Percentiles rank a stretch among this genome's conserved stretches.
phyloP scores from a whole-genome alignment of 2,888 invertebrate species.

The Odontomyia ornata region DNA sequence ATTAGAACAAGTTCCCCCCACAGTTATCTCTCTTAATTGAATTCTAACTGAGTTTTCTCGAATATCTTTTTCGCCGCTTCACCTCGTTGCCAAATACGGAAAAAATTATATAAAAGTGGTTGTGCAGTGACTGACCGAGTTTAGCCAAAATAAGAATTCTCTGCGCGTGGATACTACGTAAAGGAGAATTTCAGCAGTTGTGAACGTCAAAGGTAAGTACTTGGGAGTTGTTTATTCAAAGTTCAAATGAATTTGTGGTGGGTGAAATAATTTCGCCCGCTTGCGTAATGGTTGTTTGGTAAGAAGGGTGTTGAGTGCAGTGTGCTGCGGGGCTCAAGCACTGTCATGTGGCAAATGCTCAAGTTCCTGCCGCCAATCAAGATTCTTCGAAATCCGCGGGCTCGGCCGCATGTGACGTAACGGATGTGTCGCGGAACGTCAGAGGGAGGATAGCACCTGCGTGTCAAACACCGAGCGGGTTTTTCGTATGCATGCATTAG shows the following conservation, averaged over 20 bases:
- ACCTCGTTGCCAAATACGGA: conserved; percentile 2
- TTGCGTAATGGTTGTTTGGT: conserved; percentile 17
- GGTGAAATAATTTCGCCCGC: not conserved
- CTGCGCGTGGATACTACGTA: not conserved
- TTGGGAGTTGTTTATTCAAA: not conserved
- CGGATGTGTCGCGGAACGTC: conserved; percentile 4
- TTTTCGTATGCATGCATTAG: conserved; percentile 9
- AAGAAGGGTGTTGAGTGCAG: not conserved
- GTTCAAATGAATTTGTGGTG: not conserved
- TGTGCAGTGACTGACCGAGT: conserved; percentile 37
- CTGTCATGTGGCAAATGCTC: conserved; percentile 29
- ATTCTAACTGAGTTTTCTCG: conserved; percentile 4
- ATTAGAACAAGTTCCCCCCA: conserved; percentile 8
- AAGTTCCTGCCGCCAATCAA: not conserved
- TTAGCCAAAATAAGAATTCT: conserved; percentile 8
- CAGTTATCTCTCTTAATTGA: not conserved
- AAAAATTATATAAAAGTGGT: conserved; percentile 40
- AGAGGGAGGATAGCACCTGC: not conserved
- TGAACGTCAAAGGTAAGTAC: conserved; percentile 5
- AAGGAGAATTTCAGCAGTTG: not conserved
- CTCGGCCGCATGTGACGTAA: conserved; percentile 12
- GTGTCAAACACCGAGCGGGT: not conserved
- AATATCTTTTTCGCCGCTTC: not conserved
- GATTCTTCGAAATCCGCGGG: not conserved
- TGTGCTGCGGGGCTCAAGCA: not conserved